A percentile compares a stretch with the other conserved stretches of the same genome.
Conservation (phyloP, 2,888 invertebrate species). For the Acanthococcus lagerstroemiae region DNA sequence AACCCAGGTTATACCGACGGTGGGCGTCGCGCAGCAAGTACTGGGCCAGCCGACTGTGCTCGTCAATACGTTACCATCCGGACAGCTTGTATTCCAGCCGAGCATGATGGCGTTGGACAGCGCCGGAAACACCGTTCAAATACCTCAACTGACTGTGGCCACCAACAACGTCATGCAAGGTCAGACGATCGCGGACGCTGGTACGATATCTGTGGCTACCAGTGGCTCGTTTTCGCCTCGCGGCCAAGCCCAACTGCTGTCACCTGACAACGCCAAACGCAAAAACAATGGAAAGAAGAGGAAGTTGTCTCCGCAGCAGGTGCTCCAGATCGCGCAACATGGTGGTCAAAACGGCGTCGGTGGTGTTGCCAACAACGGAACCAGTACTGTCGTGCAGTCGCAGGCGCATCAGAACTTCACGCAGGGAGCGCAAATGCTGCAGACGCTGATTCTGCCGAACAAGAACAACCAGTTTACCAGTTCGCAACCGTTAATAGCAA, state of each 20-base stretch:
- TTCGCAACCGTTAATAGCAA: conserved; percentile 61
- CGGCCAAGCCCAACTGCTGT: conserved; percentile 44
- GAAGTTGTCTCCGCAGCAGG: conserved; percentile 56
- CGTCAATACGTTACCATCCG: conserved; percentile 65
- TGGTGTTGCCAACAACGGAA: conserved; percentile 12
- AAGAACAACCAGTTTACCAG: conserved; percentile 46
- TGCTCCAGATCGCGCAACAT: conserved; percentile 32
- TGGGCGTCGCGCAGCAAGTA: conserved; percentile 54
- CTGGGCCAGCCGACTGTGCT: conserved; percentile 67
- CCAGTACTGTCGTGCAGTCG: conserved; percentile 36
- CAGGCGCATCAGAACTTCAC: conserved; percentile 37
- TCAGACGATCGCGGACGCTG: conserved; percentile 33
- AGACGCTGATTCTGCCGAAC: conserved; percentile 64
- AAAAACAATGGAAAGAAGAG: conserved; percentile 60
- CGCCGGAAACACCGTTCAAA: conserved; percentile 56
- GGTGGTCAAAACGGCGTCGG: conserved; percentile 33
- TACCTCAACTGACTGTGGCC: conserved; percentile 55
- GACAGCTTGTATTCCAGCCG: conserved; percentile 60
- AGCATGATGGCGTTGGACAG: conserved; percentile 63
- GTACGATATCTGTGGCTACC: conserved; percentile 35
- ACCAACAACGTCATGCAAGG: conserved; percentile 36
- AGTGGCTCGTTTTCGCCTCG: conserved; percentile 36
- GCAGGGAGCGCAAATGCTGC: conserved; percentile 55
- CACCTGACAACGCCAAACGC: conserved; percentile 50
- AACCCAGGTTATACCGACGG: conserved; percentile 51